A percentile compares a stretch with the other conserved stretches of the same genome.
Conservation (phyloP, 2,113 vertebrate species). For the Syngnathus scovelli region DNA sequence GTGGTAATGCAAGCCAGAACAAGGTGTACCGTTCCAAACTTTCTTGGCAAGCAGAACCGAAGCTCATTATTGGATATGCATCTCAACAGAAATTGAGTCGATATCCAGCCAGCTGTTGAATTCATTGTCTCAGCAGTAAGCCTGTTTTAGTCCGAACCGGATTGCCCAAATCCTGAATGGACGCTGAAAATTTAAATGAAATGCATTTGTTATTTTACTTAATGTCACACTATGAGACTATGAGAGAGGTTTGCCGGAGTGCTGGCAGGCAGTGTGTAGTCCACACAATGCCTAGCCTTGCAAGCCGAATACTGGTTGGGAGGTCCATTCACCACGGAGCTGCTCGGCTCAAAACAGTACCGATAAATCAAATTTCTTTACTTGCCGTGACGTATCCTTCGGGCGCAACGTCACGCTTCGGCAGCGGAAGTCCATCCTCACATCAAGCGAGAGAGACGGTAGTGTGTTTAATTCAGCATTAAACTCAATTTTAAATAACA, state of each 20-base stretch:
- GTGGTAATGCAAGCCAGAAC: background rate
- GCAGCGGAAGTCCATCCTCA: too few species aligned
- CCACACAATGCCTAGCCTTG: constrained; percentile 27
- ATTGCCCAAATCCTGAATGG: background rate
- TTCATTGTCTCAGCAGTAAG: background rate
- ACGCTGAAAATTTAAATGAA: background rate
- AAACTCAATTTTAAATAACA: too few species aligned
- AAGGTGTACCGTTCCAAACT: background rate
- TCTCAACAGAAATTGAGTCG: background rate
- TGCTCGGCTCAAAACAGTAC: too few species aligned
- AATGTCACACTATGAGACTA: background rate
- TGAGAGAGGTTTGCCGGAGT: background rate
- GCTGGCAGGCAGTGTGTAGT: constrained; percentile 21
- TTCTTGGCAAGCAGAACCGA: background rate
- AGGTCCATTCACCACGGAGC: too few species aligned
- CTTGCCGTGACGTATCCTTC: too few species aligned
- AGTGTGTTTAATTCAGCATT: too few species aligned
- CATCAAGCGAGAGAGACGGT: too few species aligned
- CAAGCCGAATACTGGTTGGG: too few species aligned
- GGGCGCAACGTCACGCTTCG: too few species aligned
- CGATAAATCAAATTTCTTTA: too few species aligned
- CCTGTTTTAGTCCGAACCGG: background rate
- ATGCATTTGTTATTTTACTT: background rate
- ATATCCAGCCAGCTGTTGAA: constrained; percentile 2
- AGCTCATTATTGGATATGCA: background rate